Base-by-base conservation (phyloP, 2,797 vertebrate genomes). In the Lagodon rhomboides region DNA sequence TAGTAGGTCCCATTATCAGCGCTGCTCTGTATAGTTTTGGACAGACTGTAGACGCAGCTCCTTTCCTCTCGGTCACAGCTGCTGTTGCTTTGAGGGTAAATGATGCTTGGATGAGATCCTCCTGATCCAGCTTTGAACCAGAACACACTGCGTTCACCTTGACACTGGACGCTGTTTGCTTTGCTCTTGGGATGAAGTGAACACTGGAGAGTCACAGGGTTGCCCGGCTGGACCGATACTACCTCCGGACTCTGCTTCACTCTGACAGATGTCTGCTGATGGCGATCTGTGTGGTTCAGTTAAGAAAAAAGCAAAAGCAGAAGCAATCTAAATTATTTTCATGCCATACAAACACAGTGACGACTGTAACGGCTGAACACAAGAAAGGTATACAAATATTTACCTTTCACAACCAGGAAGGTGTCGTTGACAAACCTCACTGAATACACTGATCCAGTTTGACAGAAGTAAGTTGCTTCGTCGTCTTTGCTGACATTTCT, bases 1-100 rank as follows among this genome's bases (percentile, higher is more conserved):
- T 92, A 91, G 82, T 90, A 93, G 3, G 70, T 89, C 78, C 85
- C 79, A 82, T 68, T 3, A 47, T 92, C 87, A 61, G 80, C 75
- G 12, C 15, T 15, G 69, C 20, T 38, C 17, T 46, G 68, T 9
- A 85, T 54, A 0, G 54, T 76, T 25, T 73, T 90, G 64, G 77
- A 64, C 44, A 90, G 69, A 22, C 43, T 77, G 59, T 91, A 87
- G 34, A 53, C 9, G 44, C 89, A 93, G 41, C 63, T 75, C 58
- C 46, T 73, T 23, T 65, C 16, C 16, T 34, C 11, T n/a, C 38
- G 22, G 46, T 59, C 64, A 47, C 61, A 38, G 20, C 13, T 73
- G 0, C 34, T 25, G 3, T 66, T 73, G 0, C 41, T 22, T 1
- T 66, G 9, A 46, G 20, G 68, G 64, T 85, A 84, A 67, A 91